Evolutionary conservation across 2,888 invertebrate genomes (phyloP), one percentile per base, ranked within the genome.

Genomic region (Stramonita haemastoma): DNA sequence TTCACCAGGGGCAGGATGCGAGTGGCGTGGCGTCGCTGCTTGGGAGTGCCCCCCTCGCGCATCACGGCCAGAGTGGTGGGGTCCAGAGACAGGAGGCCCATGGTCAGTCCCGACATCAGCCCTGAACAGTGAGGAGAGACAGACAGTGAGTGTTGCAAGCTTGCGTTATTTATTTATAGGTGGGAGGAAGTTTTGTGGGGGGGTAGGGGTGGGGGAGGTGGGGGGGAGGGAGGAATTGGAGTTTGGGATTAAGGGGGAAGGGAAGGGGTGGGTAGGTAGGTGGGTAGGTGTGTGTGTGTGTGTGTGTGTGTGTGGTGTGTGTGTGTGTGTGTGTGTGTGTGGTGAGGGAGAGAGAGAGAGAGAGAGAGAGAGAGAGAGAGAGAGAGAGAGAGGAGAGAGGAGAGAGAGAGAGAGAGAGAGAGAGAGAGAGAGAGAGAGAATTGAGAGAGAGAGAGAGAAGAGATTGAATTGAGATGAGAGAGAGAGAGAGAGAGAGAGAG

Each of bases 21-120:
- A 11, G 88, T 86, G 0, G 96, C 96, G 91, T 96, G 94, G 90
- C 93, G 93, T 90, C 93, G 90, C 90, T 96, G 94, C n/a, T 86
- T 93, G 1, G 93, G 92, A 11, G 94, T 93, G 2, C 96, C 96
- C 29, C 94, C 95, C 89, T 95, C 95, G 86, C 93, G 93, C 87
- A 96, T 92, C 4, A 95, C 94, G 77, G 94, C 93, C 86, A 96
- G 91, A 26, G 94, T 95, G 91, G 94, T 94, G 34, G 94, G 89
- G 90, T 96, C 96, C 85, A 96, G 92, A 0, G 96, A 95, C 57
- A 96, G 92, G 29, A 96, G 92, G 34, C 96, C 96, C 93, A 96
- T 93, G 13, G 95, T 96, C 57, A 96, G 92, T n/a, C 96, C 96
- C 66, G 96, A 95, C 94, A 96, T 95, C 79, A 96, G 86, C 77